phyloP scores from a whole-genome alignment of 2,888 invertebrate genomes.

The Leuctra nigra region DNA sequence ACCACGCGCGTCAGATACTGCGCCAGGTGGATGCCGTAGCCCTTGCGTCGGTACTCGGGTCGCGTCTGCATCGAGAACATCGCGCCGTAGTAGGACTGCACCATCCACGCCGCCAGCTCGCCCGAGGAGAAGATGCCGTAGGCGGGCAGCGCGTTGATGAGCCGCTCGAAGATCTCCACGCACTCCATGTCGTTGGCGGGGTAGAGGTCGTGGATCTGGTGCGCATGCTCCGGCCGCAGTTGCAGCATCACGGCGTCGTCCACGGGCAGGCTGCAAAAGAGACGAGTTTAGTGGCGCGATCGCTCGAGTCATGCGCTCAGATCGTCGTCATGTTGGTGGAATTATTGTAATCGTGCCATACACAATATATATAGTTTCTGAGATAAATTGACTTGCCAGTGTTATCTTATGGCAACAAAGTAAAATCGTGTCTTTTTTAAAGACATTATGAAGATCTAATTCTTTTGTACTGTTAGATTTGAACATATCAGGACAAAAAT shows the following conservation, averaged over 20 bases:
- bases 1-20: slow-evolving; percentile 53
- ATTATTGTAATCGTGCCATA: no score
- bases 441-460: no score
- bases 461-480: no score
- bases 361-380: no score
- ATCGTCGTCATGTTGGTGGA: no score
- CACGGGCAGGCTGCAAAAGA: slow-evolving; percentile 41
- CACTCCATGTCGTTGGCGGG: slow-evolving; percentile 85
- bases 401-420: no score
- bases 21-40: slow-evolving; percentile 66
- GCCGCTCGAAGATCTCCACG: slow-evolving; percentile 72
- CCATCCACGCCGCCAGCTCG: slow-evolving; percentile 83
- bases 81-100: slow-evolving; percentile 83
- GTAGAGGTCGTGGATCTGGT: slow-evolving; percentile 76
- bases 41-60: slow-evolving; percentile 51
- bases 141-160: slow-evolving; percentile 70
- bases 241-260: slow-evolving; percentile 71
- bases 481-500: no score
- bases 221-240: slow-evolving; percentile 68
- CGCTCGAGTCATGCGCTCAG: no score
- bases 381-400: no score
- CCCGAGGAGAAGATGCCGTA: slow-evolving; percentile 66
- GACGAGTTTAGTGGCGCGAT: no score
- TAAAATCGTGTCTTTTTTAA: no score
- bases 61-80: slow-evolving; percentile 90